Evolutionary conservation across 2,113 vertebrate species (phyloP), one percentile per base, ranked within the genome.

Genomic region (Sakesphorus luctuosus): DNA sequence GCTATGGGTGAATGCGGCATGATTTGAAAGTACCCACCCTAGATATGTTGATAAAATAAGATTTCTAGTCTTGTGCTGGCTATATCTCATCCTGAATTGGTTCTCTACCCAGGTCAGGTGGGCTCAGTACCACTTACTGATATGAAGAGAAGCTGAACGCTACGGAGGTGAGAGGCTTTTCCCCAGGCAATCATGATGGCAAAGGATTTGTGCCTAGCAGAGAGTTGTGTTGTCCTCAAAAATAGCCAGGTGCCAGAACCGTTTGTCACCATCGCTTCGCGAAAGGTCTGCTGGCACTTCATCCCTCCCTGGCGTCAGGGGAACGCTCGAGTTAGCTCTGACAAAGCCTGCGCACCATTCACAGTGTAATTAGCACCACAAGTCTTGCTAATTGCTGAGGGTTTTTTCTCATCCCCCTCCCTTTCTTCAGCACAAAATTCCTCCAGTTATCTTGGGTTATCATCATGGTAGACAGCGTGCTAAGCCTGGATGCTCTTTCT

Each of bases 311-410:
- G 65, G 55, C 2, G 1, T 83, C 11, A 2, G 6, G 14, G 25
- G 31, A 75, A 84, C 72, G 68, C 76, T 84, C 44, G 36, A 59
- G 80, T 93, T 72, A 86, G 75, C 61, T 92, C 76, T 87, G 81
- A 90, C 61, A 89, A 86, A 97, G 77, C 78, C n/a, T 35, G 83
- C 67, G 36, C 87, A 62, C 89, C 74, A 52, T 94, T 96, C 94
- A 56, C 90, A 58, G 73, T 84, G 97, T 96, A 97, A 97, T 98
- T 97, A 98, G 96, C 94, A 65, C 89, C 78, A 87, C 86, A 59
- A 80, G 80, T 46, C 90, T 95, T 87, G 87, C 69, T 95, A 94
- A 94, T 95, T 88, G 89, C 87, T 49, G 40, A 78, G 79, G 65
- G 21, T 12, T 94, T 82, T 77, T 61, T 78, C 8, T 61, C 25